phyloP scores from a whole-genome alignment of 1,140 invertebrate genomes.

The Listronotus bonariensis region DNA sequence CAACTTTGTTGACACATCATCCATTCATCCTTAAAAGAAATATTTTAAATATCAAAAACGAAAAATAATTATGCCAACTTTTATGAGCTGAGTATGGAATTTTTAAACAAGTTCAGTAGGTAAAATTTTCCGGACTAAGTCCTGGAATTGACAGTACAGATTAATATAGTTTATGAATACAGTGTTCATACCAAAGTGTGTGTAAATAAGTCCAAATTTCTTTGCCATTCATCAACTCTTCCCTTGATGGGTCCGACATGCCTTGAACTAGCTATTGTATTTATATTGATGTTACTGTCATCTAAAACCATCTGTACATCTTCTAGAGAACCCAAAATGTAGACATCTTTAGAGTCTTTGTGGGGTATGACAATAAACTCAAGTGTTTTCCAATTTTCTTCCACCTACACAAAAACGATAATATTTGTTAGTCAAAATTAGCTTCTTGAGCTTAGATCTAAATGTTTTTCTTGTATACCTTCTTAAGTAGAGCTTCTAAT shows the following conservation, averaged over 20 bases:
- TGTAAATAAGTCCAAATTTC: constrained; percentile 73
- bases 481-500: constrained; percentile 77
- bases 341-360: constrained; percentile 81
- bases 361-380: constrained; percentile 78
- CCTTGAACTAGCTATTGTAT: constrained; percentile 81
- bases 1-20: constrained; percentile 81
- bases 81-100: no score
- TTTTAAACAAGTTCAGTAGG: no score
- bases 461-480: constrained; percentile 56
- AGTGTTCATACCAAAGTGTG: constrained; percentile 70
- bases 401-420: constrained; percentile 63
- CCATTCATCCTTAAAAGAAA: constrained; percentile 75
- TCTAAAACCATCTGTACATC: constrained; percentile 81
- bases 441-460: no score
- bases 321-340: constrained; percentile 79
- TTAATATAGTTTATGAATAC: no score
- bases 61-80: no score
- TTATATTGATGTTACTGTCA: constrained; percentile 84
- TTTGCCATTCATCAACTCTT: constrained; percentile 79
- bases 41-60: no score
- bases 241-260: constrained; percentile 81
- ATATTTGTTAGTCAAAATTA: no score
- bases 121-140: no score
- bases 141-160: no score
- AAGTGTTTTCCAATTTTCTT: constrained; percentile 78